Evolutionary conservation across 2,797 vertebrate genomes (phyloP), one percentile per base, ranked within the genome.

Genomic region (Buphagus erythrorhynchus): DNA sequence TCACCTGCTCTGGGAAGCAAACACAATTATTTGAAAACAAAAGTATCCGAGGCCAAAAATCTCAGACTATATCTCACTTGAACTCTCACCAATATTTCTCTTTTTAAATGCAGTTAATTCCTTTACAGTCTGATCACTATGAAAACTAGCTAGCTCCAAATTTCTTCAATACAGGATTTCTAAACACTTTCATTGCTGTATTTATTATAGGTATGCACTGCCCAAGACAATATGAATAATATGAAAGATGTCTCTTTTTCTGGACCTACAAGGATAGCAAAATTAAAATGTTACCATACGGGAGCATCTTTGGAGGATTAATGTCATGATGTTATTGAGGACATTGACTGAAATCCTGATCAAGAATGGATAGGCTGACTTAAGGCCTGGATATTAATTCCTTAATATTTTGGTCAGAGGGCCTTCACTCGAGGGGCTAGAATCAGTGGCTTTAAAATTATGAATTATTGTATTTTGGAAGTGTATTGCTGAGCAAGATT

Each of bases 21-120:
- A 96, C 58, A 93, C 65, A 97, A 92, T 96, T 98, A 91, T 97
- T 95, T 97, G 94, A 97, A 97, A 97, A 97, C 91, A 97, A 98
- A 97, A 97, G 80, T 85, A 94, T 87, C 79, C 66, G 77, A 96
- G 95, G 91, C 71, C 67, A 96, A 94, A 96, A 97, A 96, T 72
- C 38, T 91, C 22, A 88, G 40, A 62, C 65, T 40, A 17, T 13
- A 29, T 82, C 33, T 92, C 40, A 38, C 35, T 61, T 97, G 68
- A 91, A 63, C 49, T 61, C 35, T 52, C 58, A 66, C 46, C 45
- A 68, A 46, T 88, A 73, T 67, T 92, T 94, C 51, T 90, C 83
- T 86, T 85, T 80, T 52, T 38, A 66, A 78, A 66, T 65, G 45
- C 2, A 31, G 31, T 96, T 95, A 95, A 96, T 97, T 96, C 62